Base-by-base conservation (phyloP, 1,140 invertebrate species). In the Vanessa tameamea region DNA sequence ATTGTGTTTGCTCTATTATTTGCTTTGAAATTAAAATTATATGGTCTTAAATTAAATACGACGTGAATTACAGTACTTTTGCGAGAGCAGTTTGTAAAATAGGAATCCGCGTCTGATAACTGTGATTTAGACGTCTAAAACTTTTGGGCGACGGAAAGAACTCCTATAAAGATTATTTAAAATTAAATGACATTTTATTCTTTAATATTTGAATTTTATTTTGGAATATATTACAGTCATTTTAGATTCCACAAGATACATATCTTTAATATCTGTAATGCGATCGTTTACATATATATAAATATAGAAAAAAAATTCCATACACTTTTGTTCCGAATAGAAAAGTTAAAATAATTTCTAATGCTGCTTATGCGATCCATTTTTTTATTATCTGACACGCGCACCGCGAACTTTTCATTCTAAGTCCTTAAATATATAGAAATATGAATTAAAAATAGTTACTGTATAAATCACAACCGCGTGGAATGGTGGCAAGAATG, bases 1-100 rank as follows among this genome's bases (percentile, higher is more conserved):
- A 26, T 61, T 61, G 43, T 13, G 16, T 31, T 61, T 61, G 26
- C 9, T 63, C 26, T 50, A 26, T 43, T 53, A 20, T 63, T 63
- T 70, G 50, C 14, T n/a, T 53, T 71, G 37, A 68, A 47, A 26
- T 64, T 55, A 16, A 31, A 37, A 7, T 55, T 43, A 3, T 16
- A 31, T 23, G 14, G 16, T 37, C 43, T 61, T 59, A 59, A 51
- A 31, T 66, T 47, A 50, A 53, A 67, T 55, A 64, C 50, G 43
- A 43, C 48, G 61, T 51, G 59, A 69, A 47, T 65, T 65, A 61
- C 12, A 15, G 13, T 61, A 61, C 57, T 61, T 55, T 37, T 59
- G 57, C 13, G n/a, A 16, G n/a, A 64, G 50, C 26, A 11, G 65
- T 67, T 31, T 67, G 50, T 67, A 12, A 43, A 50, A 67, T 3